Evolutionary conservation across 2,888 invertebrate species (phyloP).

Genomic region (Rosalia funebris): DNA sequence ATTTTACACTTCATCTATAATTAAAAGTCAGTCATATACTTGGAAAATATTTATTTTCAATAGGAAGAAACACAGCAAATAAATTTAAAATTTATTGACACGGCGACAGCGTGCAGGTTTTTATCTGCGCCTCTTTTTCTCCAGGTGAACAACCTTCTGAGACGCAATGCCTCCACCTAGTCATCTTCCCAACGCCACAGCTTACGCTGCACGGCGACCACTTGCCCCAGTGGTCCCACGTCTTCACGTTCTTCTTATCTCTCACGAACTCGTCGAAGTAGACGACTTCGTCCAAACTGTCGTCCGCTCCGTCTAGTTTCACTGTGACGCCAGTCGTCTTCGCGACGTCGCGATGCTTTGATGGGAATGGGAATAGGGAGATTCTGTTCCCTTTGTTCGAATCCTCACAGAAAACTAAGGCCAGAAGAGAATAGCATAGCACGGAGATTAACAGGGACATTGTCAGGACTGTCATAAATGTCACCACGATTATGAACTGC

Average conservation of each 20-base stretch:
- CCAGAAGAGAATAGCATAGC: too few relatives aligned
- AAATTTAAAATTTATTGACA: slow-evolving; percentile 53
- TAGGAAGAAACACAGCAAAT: too few relatives aligned
- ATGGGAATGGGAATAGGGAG: background rate
- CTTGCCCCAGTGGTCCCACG: slow-evolving; percentile 66
- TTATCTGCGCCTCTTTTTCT: slow-evolving; percentile 67
- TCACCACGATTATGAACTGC: too few relatives aligned
- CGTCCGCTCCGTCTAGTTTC: slow-evolving; percentile 3
- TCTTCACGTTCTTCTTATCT: slow-evolving; percentile 52
- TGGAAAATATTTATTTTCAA: too few relatives aligned
- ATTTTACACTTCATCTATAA: too few relatives aligned
- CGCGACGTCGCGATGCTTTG: background rate
- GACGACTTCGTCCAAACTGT: slow-evolving; percentile 32
- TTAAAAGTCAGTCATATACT: too few relatives aligned
- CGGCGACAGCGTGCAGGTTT: slow-evolving; percentile 63
- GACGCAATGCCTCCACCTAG: slow-evolving; percentile 66
- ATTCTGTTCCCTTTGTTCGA: background rate
- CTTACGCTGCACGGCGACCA: slow-evolving; percentile 66
- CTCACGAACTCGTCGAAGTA: slow-evolving; percentile 36
- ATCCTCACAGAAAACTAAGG: background rate
- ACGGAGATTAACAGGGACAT: too few relatives aligned
- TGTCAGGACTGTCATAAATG: too few relatives aligned
- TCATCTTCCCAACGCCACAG: slow-evolving; percentile 64
- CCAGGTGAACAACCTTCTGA: slow-evolving; percentile 63
- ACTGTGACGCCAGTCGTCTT: background rate